Conservation (phyloP, 2,888 invertebrate species). For the Cephonodes hylas region DNA sequence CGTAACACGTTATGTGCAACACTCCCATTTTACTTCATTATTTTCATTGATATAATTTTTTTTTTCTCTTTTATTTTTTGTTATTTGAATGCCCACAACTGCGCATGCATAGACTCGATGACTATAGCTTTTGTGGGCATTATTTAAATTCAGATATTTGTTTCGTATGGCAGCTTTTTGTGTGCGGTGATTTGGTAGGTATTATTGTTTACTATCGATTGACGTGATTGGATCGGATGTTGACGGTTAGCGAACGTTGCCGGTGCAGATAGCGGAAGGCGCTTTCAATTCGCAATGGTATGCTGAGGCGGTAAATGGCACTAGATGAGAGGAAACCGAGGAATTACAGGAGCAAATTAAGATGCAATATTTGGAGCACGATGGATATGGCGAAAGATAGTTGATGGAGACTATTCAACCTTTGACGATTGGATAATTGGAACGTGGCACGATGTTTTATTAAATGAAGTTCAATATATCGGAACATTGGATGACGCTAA, state of each 20-base stretch:
- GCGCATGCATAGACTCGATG: neutral
- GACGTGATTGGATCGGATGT: neutral
- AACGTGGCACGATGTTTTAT: neutral
- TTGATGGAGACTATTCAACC: neutral
- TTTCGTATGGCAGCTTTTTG: constrained; percentile 44
- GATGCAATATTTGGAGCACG: neutral
- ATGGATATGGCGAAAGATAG: neutral
- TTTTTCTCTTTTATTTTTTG: constrained; percentile 25
- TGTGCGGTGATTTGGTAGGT: constrained; percentile 52
- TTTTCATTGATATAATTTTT: constrained; percentile 31
- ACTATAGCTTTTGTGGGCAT: constrained; percentile 23
- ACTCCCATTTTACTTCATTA: constrained; percentile 62
- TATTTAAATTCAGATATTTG: constrained; percentile 29
- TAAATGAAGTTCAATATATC: neutral
- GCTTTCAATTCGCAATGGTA: neutral
- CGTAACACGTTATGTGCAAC: constrained; percentile 67
- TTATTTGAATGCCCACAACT: constrained; percentile 2
- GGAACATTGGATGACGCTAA: neutral
- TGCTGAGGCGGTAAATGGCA: neutral
- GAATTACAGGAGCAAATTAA: constrained; percentile 7
- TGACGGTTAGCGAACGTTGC: neutral
- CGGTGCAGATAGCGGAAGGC: neutral
- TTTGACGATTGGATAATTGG: neutral
- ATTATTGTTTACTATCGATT: constrained; percentile 51
- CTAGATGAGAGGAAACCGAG: neutral